phyloP scores from a whole-genome alignment of 2,113 vertebrate species.

The Muscicapa adusta region DNA sequence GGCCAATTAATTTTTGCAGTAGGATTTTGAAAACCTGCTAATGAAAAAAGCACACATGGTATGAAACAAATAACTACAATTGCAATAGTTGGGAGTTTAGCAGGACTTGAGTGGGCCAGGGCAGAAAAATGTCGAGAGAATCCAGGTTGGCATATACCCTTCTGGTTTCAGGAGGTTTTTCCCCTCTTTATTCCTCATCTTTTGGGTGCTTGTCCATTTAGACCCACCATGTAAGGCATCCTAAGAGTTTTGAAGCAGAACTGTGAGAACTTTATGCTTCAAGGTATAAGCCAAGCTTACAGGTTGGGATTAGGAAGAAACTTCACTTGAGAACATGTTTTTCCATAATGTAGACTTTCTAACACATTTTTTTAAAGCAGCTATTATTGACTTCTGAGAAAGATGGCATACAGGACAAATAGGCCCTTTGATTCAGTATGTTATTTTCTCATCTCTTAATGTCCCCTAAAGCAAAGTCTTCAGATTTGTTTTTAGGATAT shows the following conservation, averaged over 20 bases:
- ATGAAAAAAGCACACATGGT: not conserved
- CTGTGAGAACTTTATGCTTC: not conserved
- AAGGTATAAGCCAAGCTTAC: not conserved
- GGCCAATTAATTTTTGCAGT: not conserved
- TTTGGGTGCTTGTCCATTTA: not conserved
- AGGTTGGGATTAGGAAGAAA: not conserved
- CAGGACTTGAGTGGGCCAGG: not conserved
- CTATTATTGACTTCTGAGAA: not conserved
- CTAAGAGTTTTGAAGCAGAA: not conserved
- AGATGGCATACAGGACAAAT: not conserved
- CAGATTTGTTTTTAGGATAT: not conserved
- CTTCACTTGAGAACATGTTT: not conserved
- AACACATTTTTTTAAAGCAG: not conserved
- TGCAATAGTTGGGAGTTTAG: not conserved
- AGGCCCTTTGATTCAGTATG: not conserved
- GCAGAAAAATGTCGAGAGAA: not conserved
- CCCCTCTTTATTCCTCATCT: not conserved
- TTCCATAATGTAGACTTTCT: not conserved
- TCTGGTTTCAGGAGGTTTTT: not conserved
- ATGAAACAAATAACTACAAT: not conserved
- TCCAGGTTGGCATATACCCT: not conserved
- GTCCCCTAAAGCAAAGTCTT: not conserved
- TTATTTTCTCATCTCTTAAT: not conserved
- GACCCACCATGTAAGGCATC: not conserved
- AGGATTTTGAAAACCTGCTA: conserved; percentile 23